Evolutionary conservation across 2,797 vertebrate genomes (phyloP).

Genomic region (Taeniopygia guttata): DNA sequence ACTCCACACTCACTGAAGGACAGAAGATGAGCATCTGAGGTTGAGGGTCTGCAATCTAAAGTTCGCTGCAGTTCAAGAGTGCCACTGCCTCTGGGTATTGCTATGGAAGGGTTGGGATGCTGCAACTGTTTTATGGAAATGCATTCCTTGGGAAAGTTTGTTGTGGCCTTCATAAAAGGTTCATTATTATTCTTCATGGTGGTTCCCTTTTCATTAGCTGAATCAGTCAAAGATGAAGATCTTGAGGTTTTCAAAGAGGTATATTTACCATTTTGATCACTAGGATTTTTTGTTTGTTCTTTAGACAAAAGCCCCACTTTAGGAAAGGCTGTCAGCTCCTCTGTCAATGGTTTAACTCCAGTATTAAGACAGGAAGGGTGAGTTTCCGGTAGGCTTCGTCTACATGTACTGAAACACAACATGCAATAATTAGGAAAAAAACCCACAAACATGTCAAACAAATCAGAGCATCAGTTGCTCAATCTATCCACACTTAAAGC

Average conservation of each 20-base stretch:
- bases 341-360: conserved; percentile 62
- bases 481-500: not conserved
- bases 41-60: conserved; percentile 67
- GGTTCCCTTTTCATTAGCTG: conserved; percentile 26
- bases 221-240: not conserved
- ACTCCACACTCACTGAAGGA: conserved; percentile 40
- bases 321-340: conserved; percentile 53
- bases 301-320: conserved; percentile 57
- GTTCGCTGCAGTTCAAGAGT: conserved; percentile 64
- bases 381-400: conserved; percentile 70
- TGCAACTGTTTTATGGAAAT: conserved; percentile 26
- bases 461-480: not conserved
- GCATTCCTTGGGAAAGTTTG: conserved; percentile 62
- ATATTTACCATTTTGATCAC: conserved; percentile 50
- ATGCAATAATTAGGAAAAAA: not conserved
- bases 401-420: conserved; percentile 69
- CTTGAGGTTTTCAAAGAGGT: conserved; percentile 34
- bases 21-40: conserved; percentile 54
- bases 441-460: not conserved
- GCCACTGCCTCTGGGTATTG: conserved; percentile 30
- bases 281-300: conserved; percentile 50
- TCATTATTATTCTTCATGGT: conserved; percentile 50
- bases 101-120: conserved; percentile 11
- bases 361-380: conserved; percentile 69
- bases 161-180: conserved; percentile 34